Percentiles rank a stretch among this genome's conserved stretches.
Conservation (phyloP, 2,888 invertebrate species). For the Acrocera orbiculus region DNA sequence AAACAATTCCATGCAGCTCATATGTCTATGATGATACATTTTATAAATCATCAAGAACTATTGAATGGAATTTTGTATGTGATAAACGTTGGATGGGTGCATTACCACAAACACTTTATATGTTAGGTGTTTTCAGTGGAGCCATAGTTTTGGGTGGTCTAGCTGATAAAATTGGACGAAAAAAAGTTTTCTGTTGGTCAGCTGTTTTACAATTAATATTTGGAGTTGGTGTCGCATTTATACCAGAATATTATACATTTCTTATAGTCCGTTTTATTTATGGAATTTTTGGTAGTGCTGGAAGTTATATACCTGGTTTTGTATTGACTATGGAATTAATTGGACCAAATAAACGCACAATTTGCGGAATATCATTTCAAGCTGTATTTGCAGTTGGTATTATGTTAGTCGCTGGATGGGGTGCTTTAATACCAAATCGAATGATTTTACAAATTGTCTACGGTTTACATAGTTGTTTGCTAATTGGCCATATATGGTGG, state of each 20-base stretch:
- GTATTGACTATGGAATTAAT: conserved; percentile 65
- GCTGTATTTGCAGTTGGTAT: conserved; percentile 62
- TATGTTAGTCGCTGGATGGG: conserved; percentile 72
- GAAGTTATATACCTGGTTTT: conserved; percentile 36
- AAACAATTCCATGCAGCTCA: conserved; percentile 31
- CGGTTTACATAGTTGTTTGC: conserved; percentile 53
- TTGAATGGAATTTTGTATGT: conserved; percentile 73
- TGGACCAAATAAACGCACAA: conserved; percentile 58
- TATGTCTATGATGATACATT: conserved; percentile 61
- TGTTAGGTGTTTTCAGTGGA: conserved; percentile 69
- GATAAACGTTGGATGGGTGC: conserved; percentile 65
- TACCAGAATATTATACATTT: conserved; percentile 59
- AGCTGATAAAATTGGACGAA: conserved; percentile 66
- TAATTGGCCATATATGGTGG: conserved; percentile 69
- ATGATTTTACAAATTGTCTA: conserved; percentile 60
- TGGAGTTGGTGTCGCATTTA: conserved; percentile 56
- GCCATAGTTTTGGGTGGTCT: conserved; percentile 59
- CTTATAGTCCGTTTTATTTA: conserved; percentile 48
- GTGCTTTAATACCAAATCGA: conserved; percentile 52
- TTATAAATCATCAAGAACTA: conserved; percentile 51
- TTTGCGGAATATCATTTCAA: conserved; percentile 65
- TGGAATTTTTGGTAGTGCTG: conserved; percentile 71
- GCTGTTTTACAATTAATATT: conserved; percentile 52
- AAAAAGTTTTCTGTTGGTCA: conserved; percentile 60
- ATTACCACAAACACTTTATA: conserved; percentile 55